Conservation (phyloP, 2,113 vertebrate species). For the Pedetes capensis region DNA sequence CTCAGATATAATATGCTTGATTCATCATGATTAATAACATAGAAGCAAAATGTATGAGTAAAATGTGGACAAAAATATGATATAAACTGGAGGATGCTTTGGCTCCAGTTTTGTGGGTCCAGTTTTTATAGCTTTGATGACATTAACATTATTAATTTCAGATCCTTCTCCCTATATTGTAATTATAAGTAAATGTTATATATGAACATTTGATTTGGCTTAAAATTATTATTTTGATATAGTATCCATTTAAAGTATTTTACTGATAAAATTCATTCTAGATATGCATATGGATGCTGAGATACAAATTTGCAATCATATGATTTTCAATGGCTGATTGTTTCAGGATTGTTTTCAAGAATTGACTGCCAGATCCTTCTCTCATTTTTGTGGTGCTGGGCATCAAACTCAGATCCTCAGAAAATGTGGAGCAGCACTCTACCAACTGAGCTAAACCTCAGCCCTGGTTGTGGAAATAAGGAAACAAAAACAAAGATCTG, state of each 20-base stretch:
- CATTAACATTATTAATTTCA: neutral
- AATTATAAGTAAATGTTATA: neutral
- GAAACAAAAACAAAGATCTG: neutral
- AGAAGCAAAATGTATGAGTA: neutral
- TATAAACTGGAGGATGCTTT: neutral
- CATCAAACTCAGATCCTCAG: too few relatives aligned
- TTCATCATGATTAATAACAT: neutral
- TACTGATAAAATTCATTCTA: conserved; percentile 3
- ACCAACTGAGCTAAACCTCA: too few relatives aligned
- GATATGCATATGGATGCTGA: neutral
- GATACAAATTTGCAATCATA: neutral
- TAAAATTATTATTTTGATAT: neutral
- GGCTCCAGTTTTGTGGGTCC: neutral
- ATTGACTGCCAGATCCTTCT: too few relatives aligned
- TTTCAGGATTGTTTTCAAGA: too few relatives aligned
- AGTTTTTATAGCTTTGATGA: neutral
- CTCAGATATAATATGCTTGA: neutral
- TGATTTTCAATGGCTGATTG: too few relatives aligned
- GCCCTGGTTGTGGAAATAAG: conserved; percentile 5
- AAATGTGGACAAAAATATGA: neutral
- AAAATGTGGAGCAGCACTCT: too few relatives aligned
- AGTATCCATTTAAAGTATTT: neutral
- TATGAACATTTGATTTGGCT: neutral
- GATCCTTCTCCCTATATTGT: neutral
- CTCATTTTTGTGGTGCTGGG: too few relatives aligned